Evolutionary conservation across 1,140 invertebrate species (phyloP).

Genomic region (Maniola jurtina): DNA sequence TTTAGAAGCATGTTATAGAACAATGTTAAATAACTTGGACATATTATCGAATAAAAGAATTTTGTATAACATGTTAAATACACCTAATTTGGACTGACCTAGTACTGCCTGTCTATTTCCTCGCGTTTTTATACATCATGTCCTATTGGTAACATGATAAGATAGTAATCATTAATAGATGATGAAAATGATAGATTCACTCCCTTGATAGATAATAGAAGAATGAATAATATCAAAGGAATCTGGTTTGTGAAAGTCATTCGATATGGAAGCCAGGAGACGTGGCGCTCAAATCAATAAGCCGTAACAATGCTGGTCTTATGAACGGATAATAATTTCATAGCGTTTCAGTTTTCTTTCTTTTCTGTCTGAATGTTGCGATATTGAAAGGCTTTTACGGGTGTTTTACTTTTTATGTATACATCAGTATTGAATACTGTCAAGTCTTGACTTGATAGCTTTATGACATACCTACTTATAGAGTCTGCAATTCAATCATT

Average conservation of each 20-base stretch:
- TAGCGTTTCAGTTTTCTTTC: conserved; percentile 21
- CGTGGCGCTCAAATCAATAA: conserved; percentile 29
- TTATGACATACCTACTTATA: too few relatives aligned
- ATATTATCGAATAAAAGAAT: too few relatives aligned
- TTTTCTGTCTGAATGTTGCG: conserved; percentile 5
- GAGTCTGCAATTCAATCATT: too few relatives aligned
- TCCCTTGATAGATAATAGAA: conserved; percentile 27
- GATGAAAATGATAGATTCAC: conserved; percentile 25
- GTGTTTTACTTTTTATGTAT: neutral
- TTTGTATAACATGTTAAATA: too few relatives aligned
- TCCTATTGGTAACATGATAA: neutral
- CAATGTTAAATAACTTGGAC: too few relatives aligned
- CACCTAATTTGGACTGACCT: too few relatives aligned
- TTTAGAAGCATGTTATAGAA: too few relatives aligned
- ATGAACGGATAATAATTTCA: conserved; percentile 25
- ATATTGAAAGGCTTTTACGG: conserved; percentile 7
- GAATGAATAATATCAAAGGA: conserved; percentile 32
- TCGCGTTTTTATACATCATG: neutral
- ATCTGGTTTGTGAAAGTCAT: conserved; percentile 33
- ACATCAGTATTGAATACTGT: neutral
- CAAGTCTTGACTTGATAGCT: too few relatives aligned
- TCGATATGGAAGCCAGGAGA: conserved; percentile 27
- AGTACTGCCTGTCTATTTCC: too few relatives aligned
- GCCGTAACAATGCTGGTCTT: conserved; percentile 27
- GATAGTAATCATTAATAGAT: conserved; percentile 17